phyloP scores from a whole-genome alignment of 1,140 invertebrate genomes.

The Metopolophium dirhodum region DNA sequence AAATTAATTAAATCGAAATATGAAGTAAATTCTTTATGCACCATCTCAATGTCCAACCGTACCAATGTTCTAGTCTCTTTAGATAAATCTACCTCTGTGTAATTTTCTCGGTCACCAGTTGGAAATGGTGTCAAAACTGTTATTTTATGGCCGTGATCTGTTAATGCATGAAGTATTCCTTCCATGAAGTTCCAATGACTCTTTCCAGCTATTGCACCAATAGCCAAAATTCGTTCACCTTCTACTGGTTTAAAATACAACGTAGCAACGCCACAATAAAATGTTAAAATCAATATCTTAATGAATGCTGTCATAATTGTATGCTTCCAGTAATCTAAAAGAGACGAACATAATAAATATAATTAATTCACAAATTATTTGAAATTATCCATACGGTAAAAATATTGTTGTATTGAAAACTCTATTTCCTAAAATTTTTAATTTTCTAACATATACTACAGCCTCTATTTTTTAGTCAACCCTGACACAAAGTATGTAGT shows the following conservation, averaged over 20 bases:
- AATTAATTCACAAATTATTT: too few species aligned
- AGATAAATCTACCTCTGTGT: slow-evolving; percentile 10
- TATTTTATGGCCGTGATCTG: slow-evolving; percentile 61
- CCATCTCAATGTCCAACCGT: not conserved
- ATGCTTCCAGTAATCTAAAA: too few species aligned
- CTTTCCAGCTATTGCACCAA: slow-evolving; percentile 60
- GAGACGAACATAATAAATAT: too few species aligned
- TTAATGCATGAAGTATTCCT: slow-evolving; percentile 61
- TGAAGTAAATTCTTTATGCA: not conserved
- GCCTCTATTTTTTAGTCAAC: too few species aligned
- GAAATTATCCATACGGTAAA: too few species aligned
- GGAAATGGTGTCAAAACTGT: slow-evolving; percentile 63
- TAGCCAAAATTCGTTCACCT: slow-evolving; percentile 59
- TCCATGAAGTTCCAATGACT: slow-evolving; percentile 63
- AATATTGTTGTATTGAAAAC: too few species aligned
- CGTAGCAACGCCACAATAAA: not conserved
- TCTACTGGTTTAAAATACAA: not conserved
- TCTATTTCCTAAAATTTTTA: too few species aligned
- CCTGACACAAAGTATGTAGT: too few species aligned
- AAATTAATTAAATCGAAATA: not conserved
- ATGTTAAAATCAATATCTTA: not conserved
- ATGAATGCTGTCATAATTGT: not conserved
- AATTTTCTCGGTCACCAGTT: not conserved
- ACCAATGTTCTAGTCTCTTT: not conserved
- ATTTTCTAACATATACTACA: too few species aligned